phyloP scores from a whole-genome alignment of 2,113 vertebrate genomes.

The Sterna hirundo region DNA sequence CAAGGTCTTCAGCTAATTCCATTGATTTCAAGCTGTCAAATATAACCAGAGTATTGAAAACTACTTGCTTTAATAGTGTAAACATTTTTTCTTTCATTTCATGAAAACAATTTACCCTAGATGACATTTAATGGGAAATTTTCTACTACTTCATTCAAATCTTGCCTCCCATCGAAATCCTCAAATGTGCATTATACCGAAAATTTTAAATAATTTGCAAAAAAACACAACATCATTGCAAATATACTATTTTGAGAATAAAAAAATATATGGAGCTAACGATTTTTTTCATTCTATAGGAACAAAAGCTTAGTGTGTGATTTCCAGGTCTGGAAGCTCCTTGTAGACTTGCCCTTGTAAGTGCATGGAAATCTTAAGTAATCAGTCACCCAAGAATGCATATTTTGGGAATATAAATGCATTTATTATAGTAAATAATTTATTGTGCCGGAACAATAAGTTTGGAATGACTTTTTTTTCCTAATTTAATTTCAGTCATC shows the following conservation, averaged over 20 bases:
- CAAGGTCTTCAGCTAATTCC: background rate
- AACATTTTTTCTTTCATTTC: background rate
- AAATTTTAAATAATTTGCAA: background rate
- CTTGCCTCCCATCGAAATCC: background rate
- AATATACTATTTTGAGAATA: background rate
- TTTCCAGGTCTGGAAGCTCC: background rate
- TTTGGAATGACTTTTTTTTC: background rate
- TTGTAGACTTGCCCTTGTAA: background rate
- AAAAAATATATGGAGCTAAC: background rate
- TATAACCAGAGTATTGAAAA: background rate
- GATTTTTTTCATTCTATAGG: background rate
- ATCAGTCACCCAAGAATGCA: background rate
- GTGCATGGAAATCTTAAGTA: background rate
- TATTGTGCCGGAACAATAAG: background rate
- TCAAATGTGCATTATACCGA: background rate
- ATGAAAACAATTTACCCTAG: background rate
- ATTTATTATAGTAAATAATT: background rate
- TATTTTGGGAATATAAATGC: background rate
- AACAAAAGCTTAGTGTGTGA: background rate
- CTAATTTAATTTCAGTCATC: background rate
- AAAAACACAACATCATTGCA: background rate
- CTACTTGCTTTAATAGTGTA: background rate
- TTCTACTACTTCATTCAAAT: background rate
- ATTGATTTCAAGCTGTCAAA: background rate
- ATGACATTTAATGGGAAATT: background rate